Percentiles rank a stretch among this genome's conserved stretches.
Conservation (phyloP, 2,797 vertebrate species). For the Lagodon rhomboides region DNA sequence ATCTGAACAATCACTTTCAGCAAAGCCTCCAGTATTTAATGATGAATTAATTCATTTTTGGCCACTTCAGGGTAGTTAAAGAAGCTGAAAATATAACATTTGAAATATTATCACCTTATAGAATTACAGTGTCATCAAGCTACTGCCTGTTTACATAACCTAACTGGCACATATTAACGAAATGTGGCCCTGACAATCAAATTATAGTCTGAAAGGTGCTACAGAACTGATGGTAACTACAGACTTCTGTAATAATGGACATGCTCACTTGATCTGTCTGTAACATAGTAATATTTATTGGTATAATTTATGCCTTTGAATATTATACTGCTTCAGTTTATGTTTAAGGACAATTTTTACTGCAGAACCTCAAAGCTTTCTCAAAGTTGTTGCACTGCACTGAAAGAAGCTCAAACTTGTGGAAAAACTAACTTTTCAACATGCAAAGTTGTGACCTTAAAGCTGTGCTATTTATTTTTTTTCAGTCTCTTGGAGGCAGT, state of each 20-base stretch:
- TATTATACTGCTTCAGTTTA: too few relatives aligned
- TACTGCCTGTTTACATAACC: background rate
- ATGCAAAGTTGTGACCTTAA: background rate
- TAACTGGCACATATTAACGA: background rate
- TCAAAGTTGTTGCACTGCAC: background rate
- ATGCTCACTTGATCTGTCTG: background rate
- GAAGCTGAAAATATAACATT: background rate
- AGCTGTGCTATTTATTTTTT: background rate
- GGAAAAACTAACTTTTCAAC: background rate
- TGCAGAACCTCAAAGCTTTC: background rate
- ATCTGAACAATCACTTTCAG: conserved; percentile 11
- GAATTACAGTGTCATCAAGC: background rate
- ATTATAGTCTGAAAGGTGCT: background rate
- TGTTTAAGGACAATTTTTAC: background rate
- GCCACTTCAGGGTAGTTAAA: too few relatives aligned
- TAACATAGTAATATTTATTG: background rate
- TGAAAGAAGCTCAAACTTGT: background rate
- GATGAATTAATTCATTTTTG: background rate
- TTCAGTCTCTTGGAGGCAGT: background rate
- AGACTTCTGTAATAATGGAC: background rate
- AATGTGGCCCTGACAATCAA: background rate
- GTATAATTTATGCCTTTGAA: too few relatives aligned
- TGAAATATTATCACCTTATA: background rate
- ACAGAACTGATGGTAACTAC: background rate
- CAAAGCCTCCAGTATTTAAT: background rate